Base-by-base conservation (phyloP, 2,113 vertebrate species). In the Sinocyclocheilus maitianheensis region DNA sequence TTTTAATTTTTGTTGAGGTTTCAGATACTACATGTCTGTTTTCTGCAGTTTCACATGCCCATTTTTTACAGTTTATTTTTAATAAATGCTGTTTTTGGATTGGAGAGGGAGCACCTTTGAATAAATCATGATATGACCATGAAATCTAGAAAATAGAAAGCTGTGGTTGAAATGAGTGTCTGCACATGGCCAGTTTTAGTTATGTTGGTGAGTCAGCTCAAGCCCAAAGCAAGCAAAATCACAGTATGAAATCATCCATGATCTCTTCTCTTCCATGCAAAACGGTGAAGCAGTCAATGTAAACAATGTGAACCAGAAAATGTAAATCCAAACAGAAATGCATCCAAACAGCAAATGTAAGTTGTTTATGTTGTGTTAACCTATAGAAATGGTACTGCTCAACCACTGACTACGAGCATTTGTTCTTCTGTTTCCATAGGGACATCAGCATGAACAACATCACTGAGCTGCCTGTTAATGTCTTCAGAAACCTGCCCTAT, bases 391-490 rank as follows among this genome's bases (percentile, higher is more conserved):
- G 1, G 5, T 69, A 30, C 53, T 43, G 26, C 77, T 46, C 11
- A 65, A 14, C 18, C 48, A 43, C 77, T 85, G 30, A 84, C 58
- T 46, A 6, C 24, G n/a, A 76, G 46, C 65, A 62, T 53, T 46
- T 77, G 16, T 82, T 63, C 46, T 89, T 85, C 46, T 77, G 85
- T 85, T 94, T 95, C 90, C 88, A 79, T 92, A 99, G 98, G 88
- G 98, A 99, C 92, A 94, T 99, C 93, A 99, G 98, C 92, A 99
- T 99, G 98, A 99, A 99, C 93, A 99, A 99, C 93, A 98, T 99
- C 92, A 99, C 98, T 0, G 97, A 97, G 89, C 94, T 99, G 79
- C 97, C 97, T 88, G 96, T 97, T 82, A 93, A 97, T 84, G 96
- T 97, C 0, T 99, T 99, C 93, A 97, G 96, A 94, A 98, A 96